Evolutionary conservation across 1,140 invertebrate species (phyloP).

Genomic region (Atta texana): DNA sequence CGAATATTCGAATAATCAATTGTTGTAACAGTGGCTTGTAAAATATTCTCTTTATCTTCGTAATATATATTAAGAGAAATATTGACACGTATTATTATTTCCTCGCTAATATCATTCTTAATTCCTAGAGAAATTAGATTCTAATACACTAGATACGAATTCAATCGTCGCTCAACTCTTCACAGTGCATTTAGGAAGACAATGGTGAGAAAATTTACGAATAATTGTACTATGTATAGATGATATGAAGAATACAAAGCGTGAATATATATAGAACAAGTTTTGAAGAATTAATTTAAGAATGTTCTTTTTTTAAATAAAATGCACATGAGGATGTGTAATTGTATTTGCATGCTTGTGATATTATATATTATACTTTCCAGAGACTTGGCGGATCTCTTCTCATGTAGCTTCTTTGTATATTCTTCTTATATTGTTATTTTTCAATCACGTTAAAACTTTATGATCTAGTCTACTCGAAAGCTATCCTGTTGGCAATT

Average conservation of each 20-base stretch:
- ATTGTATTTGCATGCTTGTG: constrained; percentile 30
- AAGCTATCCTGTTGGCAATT: neutral
- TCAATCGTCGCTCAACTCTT: neutral
- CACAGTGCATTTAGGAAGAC: neutral
- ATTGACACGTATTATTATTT: constrained; percentile 15
- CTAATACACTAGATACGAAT: neutral
- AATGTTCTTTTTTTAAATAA: neutral
- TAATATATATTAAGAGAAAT: neutral
- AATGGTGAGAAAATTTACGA: neutral
- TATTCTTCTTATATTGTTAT: neutral
- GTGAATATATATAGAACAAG: constrained; percentile 11
- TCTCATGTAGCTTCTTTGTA: neutral
- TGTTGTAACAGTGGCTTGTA: neutral
- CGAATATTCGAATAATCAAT: neutral
- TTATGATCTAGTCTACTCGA: neutral
- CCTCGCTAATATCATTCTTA: neutral
- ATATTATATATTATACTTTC: neutral
- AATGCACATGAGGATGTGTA: neutral
- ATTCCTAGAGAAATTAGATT: neutral
- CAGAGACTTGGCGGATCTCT: neutral
- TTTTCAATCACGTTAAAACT: neutral
- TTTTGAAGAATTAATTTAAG: constrained; percentile 7
- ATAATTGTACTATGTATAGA: neutral
- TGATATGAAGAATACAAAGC: neutral
- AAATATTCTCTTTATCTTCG: constrained; percentile 18